phyloP scores from a whole-genome alignment of 1,140 invertebrate genomes.

The Ips typographus region DNA sequence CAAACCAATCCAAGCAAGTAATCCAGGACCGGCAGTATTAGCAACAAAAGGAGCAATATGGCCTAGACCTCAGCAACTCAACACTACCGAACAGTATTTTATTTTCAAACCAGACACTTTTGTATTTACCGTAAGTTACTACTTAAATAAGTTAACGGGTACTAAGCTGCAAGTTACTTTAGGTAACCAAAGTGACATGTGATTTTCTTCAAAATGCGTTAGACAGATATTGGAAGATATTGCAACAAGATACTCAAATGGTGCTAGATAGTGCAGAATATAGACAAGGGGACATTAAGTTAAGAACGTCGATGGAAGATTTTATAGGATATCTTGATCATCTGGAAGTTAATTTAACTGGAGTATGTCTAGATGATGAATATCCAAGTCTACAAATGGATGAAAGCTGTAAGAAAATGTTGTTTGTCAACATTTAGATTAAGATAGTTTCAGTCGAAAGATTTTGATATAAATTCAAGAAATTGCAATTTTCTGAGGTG shows the following conservation, averaged over 20 bases:
- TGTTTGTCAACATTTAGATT: slow-evolving; percentile 57
- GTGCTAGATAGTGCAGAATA: slow-evolving; percentile 6
- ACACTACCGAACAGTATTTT: slow-evolving; percentile 47
- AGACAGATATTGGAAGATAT: slow-evolving; percentile 56
- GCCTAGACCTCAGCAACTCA: slow-evolving; percentile 56
- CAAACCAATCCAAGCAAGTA: background rate
- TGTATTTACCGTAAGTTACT: slow-evolving; percentile 32
- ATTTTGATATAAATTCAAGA: background rate
- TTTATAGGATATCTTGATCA: slow-evolving; percentile 52
- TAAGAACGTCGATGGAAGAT: slow-evolving; percentile 29
- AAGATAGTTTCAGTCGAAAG: background rate
- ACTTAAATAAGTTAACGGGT: background rate
- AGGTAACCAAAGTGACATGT: slow-evolving; percentile 49
- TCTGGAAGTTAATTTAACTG: slow-evolving; percentile 57
- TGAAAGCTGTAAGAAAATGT: slow-evolving; percentile 54
- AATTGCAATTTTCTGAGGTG: too few relatives aligned
- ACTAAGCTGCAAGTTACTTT: background rate
- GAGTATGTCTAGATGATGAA: slow-evolving; percentile 57
- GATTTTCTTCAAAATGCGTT: slow-evolving; percentile 60
- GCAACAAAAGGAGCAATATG: slow-evolving; percentile 59
- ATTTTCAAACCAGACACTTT: slow-evolving; percentile 51
- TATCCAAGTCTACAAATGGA: slow-evolving; percentile 67
- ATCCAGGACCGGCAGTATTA: slow-evolving; percentile 44
- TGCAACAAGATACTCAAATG: slow-evolving; percentile 13
- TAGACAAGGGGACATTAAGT: slow-evolving; percentile 28